Evolutionary conservation across 2,797 vertebrate species (phyloP).

Genomic region (Peromyscus nudipes): DNA sequence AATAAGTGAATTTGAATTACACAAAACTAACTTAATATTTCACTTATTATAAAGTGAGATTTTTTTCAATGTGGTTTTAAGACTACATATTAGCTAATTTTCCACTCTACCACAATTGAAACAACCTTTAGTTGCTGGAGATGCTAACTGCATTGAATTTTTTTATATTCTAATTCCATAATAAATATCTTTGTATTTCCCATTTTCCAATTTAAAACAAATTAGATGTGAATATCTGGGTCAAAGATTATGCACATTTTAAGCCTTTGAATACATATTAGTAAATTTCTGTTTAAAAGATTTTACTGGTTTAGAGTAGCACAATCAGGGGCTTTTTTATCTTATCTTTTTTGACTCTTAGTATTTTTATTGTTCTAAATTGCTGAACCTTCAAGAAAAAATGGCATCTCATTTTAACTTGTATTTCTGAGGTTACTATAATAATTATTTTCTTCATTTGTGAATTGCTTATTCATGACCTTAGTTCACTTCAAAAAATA

Average conservation of each 20-base stretch:
- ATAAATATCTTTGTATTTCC: neutral
- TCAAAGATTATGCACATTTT: neutral
- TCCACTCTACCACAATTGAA: neutral
- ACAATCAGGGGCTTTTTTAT: neutral
- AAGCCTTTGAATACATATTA: neutral
- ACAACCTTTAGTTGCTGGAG: neutral
- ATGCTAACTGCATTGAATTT: slow-evolving; percentile 24
- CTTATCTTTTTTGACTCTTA: neutral
- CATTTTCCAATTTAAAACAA: slow-evolving; percentile 1
- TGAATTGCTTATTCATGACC: neutral
- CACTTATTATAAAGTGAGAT: neutral
- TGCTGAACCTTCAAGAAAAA: neutral
- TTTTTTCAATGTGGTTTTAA: neutral
- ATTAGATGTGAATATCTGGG: neutral
- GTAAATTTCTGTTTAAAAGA: neutral
- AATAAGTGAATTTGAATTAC: neutral
- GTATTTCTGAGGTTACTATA: neutral
- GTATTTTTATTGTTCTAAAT: slow-evolving; percentile 27
- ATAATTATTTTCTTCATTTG: neutral
- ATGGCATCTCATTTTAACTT: slow-evolving; percentile 13
- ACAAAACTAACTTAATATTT: neutral
- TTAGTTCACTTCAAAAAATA: neutral
- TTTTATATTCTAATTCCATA: neutral
- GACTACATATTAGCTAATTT: neutral
- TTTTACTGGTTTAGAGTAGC: neutral